These are phyloP conservation scores for Cervus canadensis DNA, from an alignment of 2,113 vertebrate species.

Conservation along the genomic window DNA sequence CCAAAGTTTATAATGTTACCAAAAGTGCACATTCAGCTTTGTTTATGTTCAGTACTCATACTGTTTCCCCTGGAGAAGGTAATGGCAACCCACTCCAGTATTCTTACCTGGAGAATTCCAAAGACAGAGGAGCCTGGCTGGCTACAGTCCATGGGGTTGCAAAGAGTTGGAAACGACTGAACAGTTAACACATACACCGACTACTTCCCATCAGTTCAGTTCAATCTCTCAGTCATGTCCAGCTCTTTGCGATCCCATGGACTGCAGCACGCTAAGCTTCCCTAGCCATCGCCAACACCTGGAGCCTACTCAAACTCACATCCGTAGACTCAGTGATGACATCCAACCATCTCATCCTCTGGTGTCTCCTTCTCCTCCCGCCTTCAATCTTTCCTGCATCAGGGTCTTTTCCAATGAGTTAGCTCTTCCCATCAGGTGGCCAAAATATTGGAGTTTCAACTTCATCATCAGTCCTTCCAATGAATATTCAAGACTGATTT, in stretches of 20 bases:
- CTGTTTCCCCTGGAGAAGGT: neutral
- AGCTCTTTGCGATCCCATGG: neutral
- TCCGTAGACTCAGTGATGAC: neutral
- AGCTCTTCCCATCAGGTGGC: neutral
- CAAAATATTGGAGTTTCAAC: neutral
- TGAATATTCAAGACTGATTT: neutral
- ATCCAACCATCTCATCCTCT: neutral
- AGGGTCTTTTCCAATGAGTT: neutral
- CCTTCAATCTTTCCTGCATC: neutral
- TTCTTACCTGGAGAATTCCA: neutral
- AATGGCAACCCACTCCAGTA: neutral
- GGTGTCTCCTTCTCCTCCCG: fast-evolving
- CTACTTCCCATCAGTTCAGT: neutral
- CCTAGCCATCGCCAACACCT: neutral
- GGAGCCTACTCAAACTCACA: neutral
- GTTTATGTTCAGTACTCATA: neutral
- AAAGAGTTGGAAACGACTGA: neutral
- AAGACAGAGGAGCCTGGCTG: neutral
- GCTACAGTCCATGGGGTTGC: neutral
- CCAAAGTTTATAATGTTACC: neutral
- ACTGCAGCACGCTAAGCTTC: neutral
- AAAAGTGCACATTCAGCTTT: neutral
- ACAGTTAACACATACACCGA: neutral
- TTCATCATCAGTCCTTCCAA: neutral
- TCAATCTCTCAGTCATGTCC: neutral